Evolutionary conservation across 1,140 invertebrate species (phyloP), one percentile per base, ranked within the genome.

Genomic region (Adoxophyes honmai): DNA sequence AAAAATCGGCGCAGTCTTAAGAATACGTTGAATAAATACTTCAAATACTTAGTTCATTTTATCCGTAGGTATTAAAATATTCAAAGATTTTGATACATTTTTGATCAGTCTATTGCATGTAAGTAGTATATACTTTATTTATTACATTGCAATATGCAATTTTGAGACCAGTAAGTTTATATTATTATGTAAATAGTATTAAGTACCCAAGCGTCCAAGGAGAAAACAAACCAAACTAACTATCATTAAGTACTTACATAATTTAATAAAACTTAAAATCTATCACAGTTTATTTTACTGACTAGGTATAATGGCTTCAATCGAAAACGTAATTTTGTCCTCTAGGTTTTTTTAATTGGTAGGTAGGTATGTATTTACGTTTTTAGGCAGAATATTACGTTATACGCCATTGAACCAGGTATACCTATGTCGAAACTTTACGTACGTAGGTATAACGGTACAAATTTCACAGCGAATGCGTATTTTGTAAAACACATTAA

Each of bases 261-360:
- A 28, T 6, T 28, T 6, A 33, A 37, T 11, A 59, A 64, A 63
- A 63, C 52, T 51, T 52, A 63, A 63, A 34, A 53, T 60, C 60
- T 69, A 69, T 66, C 66, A 68, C 66, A 68, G 66, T 60, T 65
- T 59, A 58, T 58, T 64, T 64, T 28, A 28, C 21, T 28, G 21
- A 28, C 21, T 28, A 28, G 21, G 21, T 6, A n/a, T n/a, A 28
- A 28, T 28, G 21, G 21, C 21, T 28, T 28, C 21, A 3, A 28
- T 28, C 6, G 21, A 28, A 28, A 28, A n/a, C n/a, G n/a, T n/a
- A n/a, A n/a, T n/a, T n/a, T n/a, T n/a, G n/a, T n/a, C n/a, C n/a
- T n/a, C n/a, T n/a, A n/a, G n/a, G 16, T 39, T 18, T 44, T 21
- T 44, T 44, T 15, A 39, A 15, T 39, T 13, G 38, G 7, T 8